Conservation (phyloP, 1,140 invertebrate species). For the Caenorhabditis remanei region DNA sequence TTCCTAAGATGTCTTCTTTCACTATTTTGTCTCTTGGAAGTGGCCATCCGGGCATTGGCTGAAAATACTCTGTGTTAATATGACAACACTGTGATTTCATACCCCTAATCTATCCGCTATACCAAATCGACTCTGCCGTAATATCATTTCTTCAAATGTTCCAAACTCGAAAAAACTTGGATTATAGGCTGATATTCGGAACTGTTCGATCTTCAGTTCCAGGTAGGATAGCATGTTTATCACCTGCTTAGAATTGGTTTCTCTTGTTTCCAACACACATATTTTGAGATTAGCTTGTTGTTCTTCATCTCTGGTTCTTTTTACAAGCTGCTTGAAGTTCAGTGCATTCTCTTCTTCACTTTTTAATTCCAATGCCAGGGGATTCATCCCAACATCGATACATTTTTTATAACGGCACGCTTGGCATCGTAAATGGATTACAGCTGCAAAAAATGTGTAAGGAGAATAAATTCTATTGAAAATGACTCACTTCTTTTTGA, state of each 20-base stretch:
- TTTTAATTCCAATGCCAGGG: background rate
- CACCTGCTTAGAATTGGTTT: background rate
- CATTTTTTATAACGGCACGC: slow-evolving; percentile 7
- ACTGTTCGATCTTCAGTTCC: background rate
- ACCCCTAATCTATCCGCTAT: background rate
- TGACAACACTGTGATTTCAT: too few species aligned
- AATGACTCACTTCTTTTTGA: background rate
- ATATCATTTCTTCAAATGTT: background rate
- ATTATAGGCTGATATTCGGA: background rate
- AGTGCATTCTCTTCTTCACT: background rate
- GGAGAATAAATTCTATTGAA: too few species aligned
- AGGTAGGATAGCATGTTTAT: background rate
- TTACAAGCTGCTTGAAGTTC: background rate
- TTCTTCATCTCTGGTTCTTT: background rate
- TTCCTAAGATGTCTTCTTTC: background rate
- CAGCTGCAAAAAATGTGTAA: background rate
- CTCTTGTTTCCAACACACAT: background rate
- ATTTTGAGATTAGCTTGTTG: too few species aligned
- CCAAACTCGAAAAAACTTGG: background rate
- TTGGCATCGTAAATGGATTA: background rate
- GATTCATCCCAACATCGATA: slow-evolving; percentile 3
- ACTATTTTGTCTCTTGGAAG: background rate
- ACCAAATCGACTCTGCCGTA: background rate
- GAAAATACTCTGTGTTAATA: background rate
- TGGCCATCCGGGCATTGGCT: slow-evolving; percentile 6